Evolutionary conservation across 1,140 invertebrate species (phyloP), one percentile per base, ranked within the genome.

Genomic region (Drosophila varians): DNA sequence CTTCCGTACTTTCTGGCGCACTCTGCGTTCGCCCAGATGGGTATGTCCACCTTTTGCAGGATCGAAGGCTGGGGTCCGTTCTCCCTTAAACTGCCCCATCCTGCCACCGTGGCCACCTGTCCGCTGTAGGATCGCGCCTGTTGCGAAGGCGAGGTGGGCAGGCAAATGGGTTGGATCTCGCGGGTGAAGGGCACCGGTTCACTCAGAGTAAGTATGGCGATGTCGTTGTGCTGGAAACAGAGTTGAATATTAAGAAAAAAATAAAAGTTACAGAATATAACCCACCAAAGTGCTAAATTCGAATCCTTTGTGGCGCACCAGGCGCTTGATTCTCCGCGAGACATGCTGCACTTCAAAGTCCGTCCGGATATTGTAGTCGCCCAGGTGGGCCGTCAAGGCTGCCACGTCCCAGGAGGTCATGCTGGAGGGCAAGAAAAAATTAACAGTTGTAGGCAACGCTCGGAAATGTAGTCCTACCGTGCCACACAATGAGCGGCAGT

Each of bases 401-500:
- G 96, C 95, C 0, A 97, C 96, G 90, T 97, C 96, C 94, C 95
- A 96, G 1, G 95, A 96, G 43, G 94, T 97, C 96, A 98, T 97
- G 55, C 96, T 97, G 90, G 12, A 94, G 36, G 2, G 18, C 0
- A 23, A 5, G 7, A 4, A 28, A 31, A 11, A 2, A 31, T 31
- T 3, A 31, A 31, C 11, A 31, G 1, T 11, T 1, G 28, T 11
- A 31, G 28, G 4, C 28, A 11, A 31, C 9, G 3, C 9, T 31
- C 11, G 2, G 3, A n/a, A 3, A 9, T 4, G 3, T 3, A 7
- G 8, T n/a, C 94, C 94, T 93, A 97, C 96, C 96, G 95, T 26
- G 96, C 96, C 38, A 97, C 95, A 90, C 97, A 98, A 92, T 98
- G 97, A 9, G 97, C 97, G 1, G 97, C 97, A 1, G 97, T 96